phyloP scores from a whole-genome alignment of 2,113 vertebrate species.

The Oxyruncus cristatus region DNA sequence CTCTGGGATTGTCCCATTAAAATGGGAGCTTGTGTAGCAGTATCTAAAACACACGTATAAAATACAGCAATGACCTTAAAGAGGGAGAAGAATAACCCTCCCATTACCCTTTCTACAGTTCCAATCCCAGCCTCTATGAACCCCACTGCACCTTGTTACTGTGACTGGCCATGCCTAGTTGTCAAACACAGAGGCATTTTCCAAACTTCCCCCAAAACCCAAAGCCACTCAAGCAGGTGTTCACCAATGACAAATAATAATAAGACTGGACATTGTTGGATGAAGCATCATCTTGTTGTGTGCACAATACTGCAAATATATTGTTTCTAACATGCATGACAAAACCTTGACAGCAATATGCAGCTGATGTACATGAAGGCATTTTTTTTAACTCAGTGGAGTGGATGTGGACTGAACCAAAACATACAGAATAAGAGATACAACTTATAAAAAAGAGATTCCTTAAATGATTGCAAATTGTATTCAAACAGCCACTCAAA shows the following conservation, averaged over 20 bases:
- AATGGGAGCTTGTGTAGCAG: neutral
- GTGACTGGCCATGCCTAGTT: too few species aligned
- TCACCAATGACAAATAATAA: neutral
- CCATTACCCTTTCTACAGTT: neutral
- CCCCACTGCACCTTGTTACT: neutral
- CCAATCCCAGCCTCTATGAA: neutral
- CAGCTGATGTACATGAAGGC: neutral
- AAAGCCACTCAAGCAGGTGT: neutral
- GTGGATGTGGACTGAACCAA: neutral
- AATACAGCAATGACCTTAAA: neutral
- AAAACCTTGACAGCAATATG: neutral
- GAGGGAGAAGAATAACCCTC: neutral
- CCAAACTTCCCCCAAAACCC: neutral
- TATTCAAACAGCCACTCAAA: neutral
- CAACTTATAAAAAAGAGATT: neutral
- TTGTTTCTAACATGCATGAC: neutral
- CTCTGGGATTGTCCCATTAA: neutral
- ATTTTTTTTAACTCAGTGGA: neutral
- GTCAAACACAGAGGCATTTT: neutral
- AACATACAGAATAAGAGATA: neutral
- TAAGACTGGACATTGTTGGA: neutral
- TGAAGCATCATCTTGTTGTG: accelerated
- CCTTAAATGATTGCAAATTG: neutral
- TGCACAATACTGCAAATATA: neutral
- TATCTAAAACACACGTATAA: neutral